Evolutionary conservation across 2,797 vertebrate genomes (phyloP).

Genomic region (Siniperca obscura): DNA sequence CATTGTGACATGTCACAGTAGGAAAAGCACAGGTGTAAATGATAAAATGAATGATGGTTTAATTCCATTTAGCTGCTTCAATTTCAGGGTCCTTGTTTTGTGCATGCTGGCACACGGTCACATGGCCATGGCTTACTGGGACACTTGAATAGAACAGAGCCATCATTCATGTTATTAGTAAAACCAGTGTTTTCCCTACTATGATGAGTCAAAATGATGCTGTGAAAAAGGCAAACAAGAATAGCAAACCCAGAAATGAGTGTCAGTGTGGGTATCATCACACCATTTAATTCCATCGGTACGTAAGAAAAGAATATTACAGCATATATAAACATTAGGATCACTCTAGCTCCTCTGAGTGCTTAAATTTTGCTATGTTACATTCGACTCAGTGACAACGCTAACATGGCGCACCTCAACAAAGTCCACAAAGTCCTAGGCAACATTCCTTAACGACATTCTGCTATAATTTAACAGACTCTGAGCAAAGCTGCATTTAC

Average conservation of each 20-base stretch:
- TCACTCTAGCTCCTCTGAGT: constrained; percentile 44
- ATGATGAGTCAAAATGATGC: neutral
- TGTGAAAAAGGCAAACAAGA: neutral
- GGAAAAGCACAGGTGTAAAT: neutral
- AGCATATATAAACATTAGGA: constrained; percentile 74
- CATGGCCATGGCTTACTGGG: too few species aligned
- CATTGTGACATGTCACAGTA: neutral
- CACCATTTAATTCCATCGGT: constrained; percentile 73
- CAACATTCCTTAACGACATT: constrained; percentile 38
- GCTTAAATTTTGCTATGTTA: constrained; percentile 65
- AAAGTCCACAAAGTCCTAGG: constrained; percentile 43
- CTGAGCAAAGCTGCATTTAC: constrained; percentile 57
- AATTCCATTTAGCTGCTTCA: neutral
- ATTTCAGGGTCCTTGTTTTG: neutral
- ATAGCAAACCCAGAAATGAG: constrained; percentile 4
- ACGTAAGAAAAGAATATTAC: constrained; percentile 72
- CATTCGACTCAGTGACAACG: constrained; percentile 47
- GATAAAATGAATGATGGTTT: neutral
- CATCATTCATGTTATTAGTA: neutral
- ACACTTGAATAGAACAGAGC: neutral
- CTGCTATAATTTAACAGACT: constrained; percentile 61
- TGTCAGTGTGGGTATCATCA: constrained; percentile 27
- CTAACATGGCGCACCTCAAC: neutral
- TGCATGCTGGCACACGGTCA: neutral
- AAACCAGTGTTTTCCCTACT: neutral